phyloP scores from a whole-genome alignment of 2,113 vertebrate genomes.

The Actenoides hombroni region DNA sequence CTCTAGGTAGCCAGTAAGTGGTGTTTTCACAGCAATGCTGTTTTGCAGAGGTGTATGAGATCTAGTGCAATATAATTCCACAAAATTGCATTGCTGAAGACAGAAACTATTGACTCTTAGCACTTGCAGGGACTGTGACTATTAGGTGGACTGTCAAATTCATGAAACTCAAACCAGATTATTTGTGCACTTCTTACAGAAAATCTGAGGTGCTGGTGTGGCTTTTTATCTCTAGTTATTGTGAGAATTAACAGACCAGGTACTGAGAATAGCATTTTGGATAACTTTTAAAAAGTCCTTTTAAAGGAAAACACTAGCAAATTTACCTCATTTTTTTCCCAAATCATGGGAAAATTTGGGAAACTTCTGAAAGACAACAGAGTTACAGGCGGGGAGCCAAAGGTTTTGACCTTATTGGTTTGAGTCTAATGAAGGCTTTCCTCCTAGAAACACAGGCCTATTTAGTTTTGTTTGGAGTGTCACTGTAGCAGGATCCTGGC shows the following conservation, averaged over 20 bases:
- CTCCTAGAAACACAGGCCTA: not conserved
- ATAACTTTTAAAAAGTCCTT: not conserved
- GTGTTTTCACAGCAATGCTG: constrained; percentile 65
- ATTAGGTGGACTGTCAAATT: not conserved
- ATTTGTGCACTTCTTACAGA: not conserved
- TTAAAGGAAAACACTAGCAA: not conserved
- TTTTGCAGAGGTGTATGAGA: constrained; percentile 31
- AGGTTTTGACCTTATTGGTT: not conserved
- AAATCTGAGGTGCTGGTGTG: not conserved
- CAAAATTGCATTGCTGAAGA: not conserved
- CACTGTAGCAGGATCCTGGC: not conserved
- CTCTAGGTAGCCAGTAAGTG: constrained; percentile 67
- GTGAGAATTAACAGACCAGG: not conserved
- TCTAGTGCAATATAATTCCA: constrained; percentile 32
- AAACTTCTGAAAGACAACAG: not conserved
- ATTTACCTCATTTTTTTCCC: not conserved
- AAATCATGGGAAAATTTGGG: not conserved
- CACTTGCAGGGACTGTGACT: not conserved
- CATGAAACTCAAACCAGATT: not conserved
- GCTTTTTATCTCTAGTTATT: not conserved
- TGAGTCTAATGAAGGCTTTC: constrained; percentile 11
- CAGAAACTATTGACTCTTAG: not conserved
- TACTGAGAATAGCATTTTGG: not conserved
- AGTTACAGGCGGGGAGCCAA: not conserved
- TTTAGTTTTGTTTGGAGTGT: constrained; percentile 19